Conservation (phyloP, 2,113 vertebrate species). For the Myodes glareolus region DNA sequence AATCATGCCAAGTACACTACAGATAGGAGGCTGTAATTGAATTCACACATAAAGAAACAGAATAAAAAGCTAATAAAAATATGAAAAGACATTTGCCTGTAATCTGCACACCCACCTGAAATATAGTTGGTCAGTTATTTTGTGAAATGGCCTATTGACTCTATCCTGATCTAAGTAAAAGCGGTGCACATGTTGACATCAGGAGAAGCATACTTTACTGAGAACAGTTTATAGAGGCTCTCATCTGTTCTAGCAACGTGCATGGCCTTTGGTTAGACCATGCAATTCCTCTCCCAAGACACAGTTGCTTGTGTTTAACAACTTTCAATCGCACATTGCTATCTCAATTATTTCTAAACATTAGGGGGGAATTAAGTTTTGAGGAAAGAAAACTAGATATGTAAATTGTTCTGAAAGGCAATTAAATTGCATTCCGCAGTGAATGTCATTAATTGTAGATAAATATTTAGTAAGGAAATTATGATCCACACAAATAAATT, state of each 20-base stretch:
- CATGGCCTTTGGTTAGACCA: background rate
- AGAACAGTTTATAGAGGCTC: background rate
- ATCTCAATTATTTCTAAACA: conserved; percentile 43
- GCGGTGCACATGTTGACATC: background rate
- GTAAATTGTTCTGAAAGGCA: conserved; percentile 38
- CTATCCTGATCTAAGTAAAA: background rate
- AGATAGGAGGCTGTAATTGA: background rate
- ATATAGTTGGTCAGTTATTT: background rate
- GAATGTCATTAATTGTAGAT: conserved; percentile 41
- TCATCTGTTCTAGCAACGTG: background rate
- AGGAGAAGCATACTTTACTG: background rate
- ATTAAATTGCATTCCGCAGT: conserved; percentile 51
- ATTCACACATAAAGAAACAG: conserved; percentile 24
- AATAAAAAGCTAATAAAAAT: background rate
- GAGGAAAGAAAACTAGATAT: conserved; percentile 23
- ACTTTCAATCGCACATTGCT: conserved; percentile 20
- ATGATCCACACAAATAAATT: conserved; percentile 43
- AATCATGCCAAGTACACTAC: background rate
- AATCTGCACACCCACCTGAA: background rate
- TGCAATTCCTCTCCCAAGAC: background rate
- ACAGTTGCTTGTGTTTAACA: conserved; percentile 20
- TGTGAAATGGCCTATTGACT: background rate
- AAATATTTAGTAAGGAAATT: conserved; percentile 62
- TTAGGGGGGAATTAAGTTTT: background rate
- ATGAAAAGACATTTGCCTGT: background rate